Conservation (phyloP, 2,113 vertebrate species). For the Asarcornis scutulata region DNA sequence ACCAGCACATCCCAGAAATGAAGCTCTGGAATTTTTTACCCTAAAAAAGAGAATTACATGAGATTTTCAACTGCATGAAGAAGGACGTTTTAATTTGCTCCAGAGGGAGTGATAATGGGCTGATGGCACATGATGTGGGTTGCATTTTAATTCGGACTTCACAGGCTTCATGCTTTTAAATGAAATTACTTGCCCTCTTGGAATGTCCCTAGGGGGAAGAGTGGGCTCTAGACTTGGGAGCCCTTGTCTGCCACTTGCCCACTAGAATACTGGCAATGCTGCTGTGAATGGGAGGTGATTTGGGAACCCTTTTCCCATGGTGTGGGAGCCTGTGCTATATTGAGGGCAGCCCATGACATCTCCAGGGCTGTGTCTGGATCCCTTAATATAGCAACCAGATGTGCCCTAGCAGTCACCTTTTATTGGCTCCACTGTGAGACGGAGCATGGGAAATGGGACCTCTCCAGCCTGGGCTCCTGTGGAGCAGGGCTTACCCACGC, state of each 20-base stretch:
- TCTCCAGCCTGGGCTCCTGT: background rate
- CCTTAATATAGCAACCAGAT: background rate
- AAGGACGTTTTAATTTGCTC: background rate
- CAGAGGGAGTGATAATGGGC: background rate
- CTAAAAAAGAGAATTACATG: background rate
- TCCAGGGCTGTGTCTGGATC: accelerated
- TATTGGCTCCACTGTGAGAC: accelerated
- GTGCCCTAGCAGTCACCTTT: accelerated
- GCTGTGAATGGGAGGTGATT: background rate
- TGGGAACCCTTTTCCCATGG: background rate
- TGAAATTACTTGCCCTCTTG: background rate
- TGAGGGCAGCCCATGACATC: background rate
- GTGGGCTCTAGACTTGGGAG: background rate
- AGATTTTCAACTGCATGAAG: background rate
- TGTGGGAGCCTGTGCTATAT: background rate
- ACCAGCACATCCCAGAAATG: background rate
- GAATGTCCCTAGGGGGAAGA: background rate
- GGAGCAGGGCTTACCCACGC: background rate
- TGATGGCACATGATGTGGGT: accelerated
- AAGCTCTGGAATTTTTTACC: background rate
- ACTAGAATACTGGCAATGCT: background rate
- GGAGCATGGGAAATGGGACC: accelerated
- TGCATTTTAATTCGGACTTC: background rate
- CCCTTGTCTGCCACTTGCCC: background rate
- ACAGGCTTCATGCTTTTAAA: background rate